A percentile compares a stretch with the other conserved stretches of the same genome.
Evolutionary conservation across 2,797 vertebrate species (phyloP).

Genomic region (Neosilurus mollespiculum): DNA sequence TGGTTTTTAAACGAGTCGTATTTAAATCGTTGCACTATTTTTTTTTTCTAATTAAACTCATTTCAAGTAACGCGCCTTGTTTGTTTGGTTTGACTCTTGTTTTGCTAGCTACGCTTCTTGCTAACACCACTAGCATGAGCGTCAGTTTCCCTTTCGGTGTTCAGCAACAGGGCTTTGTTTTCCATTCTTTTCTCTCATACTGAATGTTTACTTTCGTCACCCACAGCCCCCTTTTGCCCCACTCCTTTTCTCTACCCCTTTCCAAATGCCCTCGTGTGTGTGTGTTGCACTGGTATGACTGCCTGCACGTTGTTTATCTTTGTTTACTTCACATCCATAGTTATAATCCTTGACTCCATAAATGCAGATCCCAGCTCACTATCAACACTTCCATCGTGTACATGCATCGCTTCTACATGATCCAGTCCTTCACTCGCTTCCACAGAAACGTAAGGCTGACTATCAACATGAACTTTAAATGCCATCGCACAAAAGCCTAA

Average conservation of each 20-base stretch:
- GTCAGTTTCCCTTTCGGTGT: background rate
- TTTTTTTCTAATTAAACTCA: background rate
- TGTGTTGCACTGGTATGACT: background rate
- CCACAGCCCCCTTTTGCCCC: too few species aligned
- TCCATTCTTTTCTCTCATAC: background rate
- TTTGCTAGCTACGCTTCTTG: background rate
- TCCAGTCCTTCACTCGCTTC: constrained; percentile 97
- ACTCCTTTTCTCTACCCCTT: background rate
- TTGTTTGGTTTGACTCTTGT: background rate
- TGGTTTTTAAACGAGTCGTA: background rate
- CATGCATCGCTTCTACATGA: constrained; percentile 99
- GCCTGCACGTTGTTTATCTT: background rate
- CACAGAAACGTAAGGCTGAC: constrained; percentile 91
- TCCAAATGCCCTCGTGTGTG: background rate
- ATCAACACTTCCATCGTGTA: constrained; percentile 99
- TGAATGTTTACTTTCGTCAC: background rate
- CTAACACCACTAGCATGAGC: background rate
- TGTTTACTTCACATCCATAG: background rate
- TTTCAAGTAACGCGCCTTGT: background rate
- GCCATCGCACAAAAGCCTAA: background rate
- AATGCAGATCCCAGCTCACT: constrained; percentile 90
- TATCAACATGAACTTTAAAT: too few species aligned
- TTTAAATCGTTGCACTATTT: background rate
- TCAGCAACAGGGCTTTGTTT: background rate
- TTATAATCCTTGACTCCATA: constrained; percentile 59